phyloP scores from a whole-genome alignment of 1,140 invertebrate species.

The Cydia splendana region DNA sequence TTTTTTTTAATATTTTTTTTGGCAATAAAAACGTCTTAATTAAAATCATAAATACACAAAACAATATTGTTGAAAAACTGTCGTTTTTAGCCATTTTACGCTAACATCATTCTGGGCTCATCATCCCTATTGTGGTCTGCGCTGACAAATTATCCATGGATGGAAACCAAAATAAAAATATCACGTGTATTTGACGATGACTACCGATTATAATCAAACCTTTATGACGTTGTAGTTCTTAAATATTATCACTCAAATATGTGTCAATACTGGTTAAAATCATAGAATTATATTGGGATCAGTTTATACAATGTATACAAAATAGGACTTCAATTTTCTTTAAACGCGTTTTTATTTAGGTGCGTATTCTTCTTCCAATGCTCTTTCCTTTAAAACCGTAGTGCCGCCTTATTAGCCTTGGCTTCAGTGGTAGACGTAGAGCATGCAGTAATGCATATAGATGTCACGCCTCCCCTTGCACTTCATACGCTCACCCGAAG shows the following conservation, averaged over 20 bases:
- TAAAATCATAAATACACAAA: too few species aligned
- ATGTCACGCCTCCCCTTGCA: conserved; percentile 9
- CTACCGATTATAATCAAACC: background rate
- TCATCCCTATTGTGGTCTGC: background rate
- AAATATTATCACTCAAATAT: background rate
- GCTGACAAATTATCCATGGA: background rate
- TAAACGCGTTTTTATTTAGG: background rate
- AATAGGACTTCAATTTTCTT: background rate
- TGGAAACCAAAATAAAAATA: background rate
- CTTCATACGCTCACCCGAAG: conserved; percentile 20
- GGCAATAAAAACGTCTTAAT: too few species aligned
- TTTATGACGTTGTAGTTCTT: background rate
- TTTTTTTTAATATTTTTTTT: too few species aligned
- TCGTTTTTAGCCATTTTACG: background rate
- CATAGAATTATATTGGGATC: conserved; percentile 51
- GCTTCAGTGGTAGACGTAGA: conserved; percentile 27
- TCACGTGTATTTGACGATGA: background rate
- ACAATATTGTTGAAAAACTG: too few species aligned
- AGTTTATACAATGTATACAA: conserved; percentile 46
- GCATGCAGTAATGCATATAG: conserved; percentile 21
- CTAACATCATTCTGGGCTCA: background rate
- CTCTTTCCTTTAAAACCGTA: background rate
- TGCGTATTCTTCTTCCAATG: background rate
- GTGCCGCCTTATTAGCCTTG: conserved; percentile 1
- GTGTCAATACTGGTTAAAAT: background rate